Percentiles rank a stretch among this genome's conserved stretches.
Evolutionary conservation across 2,113 vertebrate species (phyloP).

Genomic region (human): GRCh38 chr16:71891001-71891500

Average conservation of each 20-base stretch:
- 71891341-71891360: background rate
- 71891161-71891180: background rate
- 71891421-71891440: background rate
- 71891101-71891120: background rate
- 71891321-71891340: background rate
- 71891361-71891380: background rate
- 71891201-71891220: slow-evolving; percentile 13
- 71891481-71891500: background rate
- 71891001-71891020: too few species aligned
- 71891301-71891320: slow-evolving; percentile 42
- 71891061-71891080: background rate
- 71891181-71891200: background rate
- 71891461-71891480: background rate
- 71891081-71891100: background rate
- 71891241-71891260: background rate
- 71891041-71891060: too few species aligned
- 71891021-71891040: too few species aligned
- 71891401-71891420: background rate
- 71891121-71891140: background rate
- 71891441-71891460: background rate
- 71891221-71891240: slow-evolving; percentile 7
- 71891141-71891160: background rate
- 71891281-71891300: slow-evolving; percentile 10
- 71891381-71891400: background rate
- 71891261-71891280: slow-evolving; percentile 26